These are phyloP conservation scores for Zele albiditarsus DNA, from an alignment of 2,888 invertebrate genomes.

Conservation along the genomic window DNA sequence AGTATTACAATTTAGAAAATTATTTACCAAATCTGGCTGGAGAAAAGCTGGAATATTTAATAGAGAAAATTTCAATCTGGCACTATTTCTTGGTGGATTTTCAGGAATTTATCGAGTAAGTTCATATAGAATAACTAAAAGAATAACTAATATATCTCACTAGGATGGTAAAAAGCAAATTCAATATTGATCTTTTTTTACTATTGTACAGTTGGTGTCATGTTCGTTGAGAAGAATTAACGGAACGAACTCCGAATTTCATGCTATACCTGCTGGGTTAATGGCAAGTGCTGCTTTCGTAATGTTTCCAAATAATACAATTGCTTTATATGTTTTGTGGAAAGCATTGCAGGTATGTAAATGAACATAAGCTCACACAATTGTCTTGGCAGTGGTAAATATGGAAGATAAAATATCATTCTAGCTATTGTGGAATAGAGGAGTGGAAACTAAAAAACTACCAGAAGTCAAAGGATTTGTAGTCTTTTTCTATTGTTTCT, in stretches of 20 bases:
- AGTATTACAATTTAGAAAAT: slow-evolving; percentile 75
- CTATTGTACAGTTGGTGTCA: slow-evolving; percentile 75
- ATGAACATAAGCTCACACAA: slow-evolving; percentile 22
- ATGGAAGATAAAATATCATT: slow-evolving; percentile 51
- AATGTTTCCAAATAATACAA: slow-evolving; percentile 83
- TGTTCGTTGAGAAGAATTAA: slow-evolving; percentile 79
- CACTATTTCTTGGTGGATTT: slow-evolving; percentile 81
- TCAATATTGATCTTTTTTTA: neutral
- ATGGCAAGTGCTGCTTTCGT: slow-evolving; percentile 82
- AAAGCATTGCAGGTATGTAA: slow-evolving; percentile 83
- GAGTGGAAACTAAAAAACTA: slow-evolving; percentile 79
- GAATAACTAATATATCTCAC: slow-evolving; percentile 7
- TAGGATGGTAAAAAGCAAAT: slow-evolving; percentile 18
- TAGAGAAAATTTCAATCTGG: slow-evolving; percentile 77
- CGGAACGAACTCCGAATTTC: slow-evolving; percentile 77
- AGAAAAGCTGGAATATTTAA: slow-evolving; percentile 75
- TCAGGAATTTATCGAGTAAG: slow-evolving; percentile 80
- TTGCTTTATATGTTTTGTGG: slow-evolving; percentile 89
- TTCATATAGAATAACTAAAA: neutral
- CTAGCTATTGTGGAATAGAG: slow-evolving; percentile 82
- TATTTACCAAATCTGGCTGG: slow-evolving; percentile 74
- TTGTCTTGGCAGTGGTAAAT: neutral
- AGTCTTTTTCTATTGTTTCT: slow-evolving; percentile 82
- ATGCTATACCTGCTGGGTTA: slow-evolving; percentile 82
- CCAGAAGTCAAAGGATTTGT: slow-evolving; percentile 83